Evolutionary conservation across 2,888 invertebrate species (phyloP).

Genomic region (Stramonita haemastoma): DNA sequence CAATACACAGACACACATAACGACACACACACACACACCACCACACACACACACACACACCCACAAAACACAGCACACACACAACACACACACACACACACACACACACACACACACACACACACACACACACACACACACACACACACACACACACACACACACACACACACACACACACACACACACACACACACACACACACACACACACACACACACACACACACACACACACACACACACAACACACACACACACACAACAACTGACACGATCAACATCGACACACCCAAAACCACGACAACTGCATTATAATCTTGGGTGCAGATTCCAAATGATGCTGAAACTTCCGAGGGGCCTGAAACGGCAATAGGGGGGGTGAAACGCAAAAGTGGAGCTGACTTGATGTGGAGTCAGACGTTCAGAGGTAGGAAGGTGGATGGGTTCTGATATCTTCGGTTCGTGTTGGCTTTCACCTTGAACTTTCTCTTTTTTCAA

Average conservation of each 20-base stretch:
- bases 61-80: too few relatives aligned
- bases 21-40: conserved; percentile 3
- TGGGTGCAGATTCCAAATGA: conserved; percentile 64
- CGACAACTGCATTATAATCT: neutral
- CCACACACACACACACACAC: neutral
- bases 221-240: neutral
- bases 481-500: neutral
- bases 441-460: conserved; percentile 68
- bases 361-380: conserved; percentile 61
- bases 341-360: conserved; percentile 62
- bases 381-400: conserved; percentile 59
- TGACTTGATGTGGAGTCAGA: conserved; percentile 54
- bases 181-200: neutral
- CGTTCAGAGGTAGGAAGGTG: conserved; percentile 60
- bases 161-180: neutral
- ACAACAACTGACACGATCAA: neutral
- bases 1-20: neutral
- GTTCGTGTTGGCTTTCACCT: conserved; percentile 48
- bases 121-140: conserved; percentile 14
- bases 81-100: too few relatives aligned
- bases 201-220: neutral
- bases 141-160: neutral
- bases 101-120: neutral
- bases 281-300: neutral
- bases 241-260: conserved; percentile 15